Conservation (phyloP, 2,113 vertebrate species). For the Coregonus clupeaformis region DNA sequence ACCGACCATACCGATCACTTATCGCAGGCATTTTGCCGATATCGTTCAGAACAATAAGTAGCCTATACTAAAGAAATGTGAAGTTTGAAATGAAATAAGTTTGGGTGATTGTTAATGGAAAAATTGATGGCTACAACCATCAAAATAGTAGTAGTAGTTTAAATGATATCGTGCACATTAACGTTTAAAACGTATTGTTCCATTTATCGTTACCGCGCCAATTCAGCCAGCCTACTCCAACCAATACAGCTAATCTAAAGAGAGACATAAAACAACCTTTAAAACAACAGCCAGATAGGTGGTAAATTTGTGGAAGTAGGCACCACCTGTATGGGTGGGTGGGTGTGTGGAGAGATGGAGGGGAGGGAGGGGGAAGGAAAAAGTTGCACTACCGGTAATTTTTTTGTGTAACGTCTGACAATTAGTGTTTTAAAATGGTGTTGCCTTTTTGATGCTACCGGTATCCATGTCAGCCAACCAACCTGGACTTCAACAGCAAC, state of each 20-base stretch:
- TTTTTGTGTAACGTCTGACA: not conserved
- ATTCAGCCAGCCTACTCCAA: too few species aligned
- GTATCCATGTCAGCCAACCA: not conserved
- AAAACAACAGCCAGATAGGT: not conserved
- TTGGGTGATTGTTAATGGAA: too few species aligned
- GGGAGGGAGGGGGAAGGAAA: not conserved
- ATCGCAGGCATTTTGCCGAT: not conserved
- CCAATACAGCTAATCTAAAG: not conserved
- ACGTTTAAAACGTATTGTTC: too few species aligned
- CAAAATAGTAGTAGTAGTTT: too few species aligned
- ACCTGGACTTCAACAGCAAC: not conserved
- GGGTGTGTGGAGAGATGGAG: too few species aligned
- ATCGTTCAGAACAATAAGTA: too few species aligned
- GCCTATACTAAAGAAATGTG: too few species aligned
- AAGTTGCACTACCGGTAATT: slow-evolving; percentile 20
- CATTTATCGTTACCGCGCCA: too few species aligned
- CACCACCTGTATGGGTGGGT: not conserved
- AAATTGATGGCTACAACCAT: too few species aligned
- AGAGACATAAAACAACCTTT: not conserved
- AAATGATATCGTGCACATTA: too few species aligned
- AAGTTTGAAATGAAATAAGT: too few species aligned
- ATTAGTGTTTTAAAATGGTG: not conserved
- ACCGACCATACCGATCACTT: not conserved
- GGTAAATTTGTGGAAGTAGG: not conserved
- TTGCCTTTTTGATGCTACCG: not conserved